These are phyloP conservation scores for Rhea pennata DNA, from an alignment of 2,113 vertebrate genomes.

Conservation along the genomic window DNA sequence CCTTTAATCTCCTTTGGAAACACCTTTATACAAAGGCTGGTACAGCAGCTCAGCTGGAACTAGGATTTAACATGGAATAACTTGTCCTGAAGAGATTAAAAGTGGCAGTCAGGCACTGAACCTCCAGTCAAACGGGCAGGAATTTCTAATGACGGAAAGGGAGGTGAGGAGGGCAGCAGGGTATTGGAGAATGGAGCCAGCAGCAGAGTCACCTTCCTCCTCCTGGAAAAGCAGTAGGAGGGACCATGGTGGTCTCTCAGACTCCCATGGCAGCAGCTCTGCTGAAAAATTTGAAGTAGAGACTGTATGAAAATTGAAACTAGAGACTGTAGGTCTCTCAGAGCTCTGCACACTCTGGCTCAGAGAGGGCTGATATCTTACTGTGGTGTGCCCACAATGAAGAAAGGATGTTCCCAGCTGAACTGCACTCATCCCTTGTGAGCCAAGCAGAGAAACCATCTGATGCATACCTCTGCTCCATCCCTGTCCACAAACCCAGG, in stretches of 20 bases:
- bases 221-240: not conserved
- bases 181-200: not conserved
- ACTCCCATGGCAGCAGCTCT: not conserved
- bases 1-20: slow-evolving; percentile 74
- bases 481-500: fast-evolving
- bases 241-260: not conserved
- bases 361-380: not conserved
- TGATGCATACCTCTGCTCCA: not conserved
- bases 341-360: not conserved
- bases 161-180: not conserved
- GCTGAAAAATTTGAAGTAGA: not conserved
- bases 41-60: slow-evolving; percentile 72
- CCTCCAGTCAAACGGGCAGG: not conserved
- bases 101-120: not conserved
- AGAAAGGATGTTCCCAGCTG: too few relatives aligned
- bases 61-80: slow-evolving; percentile 66
- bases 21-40: slow-evolving; percentile 67
- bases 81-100: slow-evolving; percentile 69
- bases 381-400: not conserved
- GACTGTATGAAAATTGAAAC: too few relatives aligned
- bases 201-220: not conserved
- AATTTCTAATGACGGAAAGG: not conserved
- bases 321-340: not conserved
- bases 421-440: too few relatives aligned
- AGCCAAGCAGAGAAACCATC: too few relatives aligned